phyloP scores from a whole-genome alignment of 2,888 invertebrate species.

The Cheilosia pagana region DNA sequence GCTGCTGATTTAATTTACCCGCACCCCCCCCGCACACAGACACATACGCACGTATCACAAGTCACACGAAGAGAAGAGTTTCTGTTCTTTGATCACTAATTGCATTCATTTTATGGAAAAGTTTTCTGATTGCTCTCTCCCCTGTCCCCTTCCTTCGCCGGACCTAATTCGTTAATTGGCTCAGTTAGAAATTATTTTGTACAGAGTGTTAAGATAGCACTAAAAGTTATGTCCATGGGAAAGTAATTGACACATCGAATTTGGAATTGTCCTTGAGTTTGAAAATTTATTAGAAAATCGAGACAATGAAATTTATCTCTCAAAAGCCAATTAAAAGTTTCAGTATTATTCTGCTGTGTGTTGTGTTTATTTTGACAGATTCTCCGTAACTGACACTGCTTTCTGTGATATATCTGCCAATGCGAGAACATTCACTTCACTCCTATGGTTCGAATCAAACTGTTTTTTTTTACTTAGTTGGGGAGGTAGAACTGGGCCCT shows the following conservation, averaged over 20 bases:
- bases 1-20: conserved; percentile 25
- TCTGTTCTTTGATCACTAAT: conserved; percentile 39
- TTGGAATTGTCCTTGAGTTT: conserved; percentile 8
- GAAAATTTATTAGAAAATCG: conserved; percentile 14
- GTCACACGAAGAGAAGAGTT: conserved; percentile 18
- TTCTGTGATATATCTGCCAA: no score
- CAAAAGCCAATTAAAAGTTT: conserved; percentile 23
- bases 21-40: background rate
- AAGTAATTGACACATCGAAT: conserved; percentile 47
- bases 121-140: conserved; percentile 24
- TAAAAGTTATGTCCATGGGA: conserved; percentile 22
- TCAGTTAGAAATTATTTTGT: conserved; percentile 15
- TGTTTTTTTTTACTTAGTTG: no score
- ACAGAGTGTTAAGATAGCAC: conserved; percentile 22
- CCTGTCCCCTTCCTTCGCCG: no score
- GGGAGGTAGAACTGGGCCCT: no score
- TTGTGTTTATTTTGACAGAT: no score
- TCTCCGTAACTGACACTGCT: no score
- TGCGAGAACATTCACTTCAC: no score
- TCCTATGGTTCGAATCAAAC: no score
- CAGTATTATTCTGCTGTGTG: background rate
- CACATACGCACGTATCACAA: background rate
- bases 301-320: conserved; percentile 9
- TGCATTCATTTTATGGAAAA: conserved; percentile 55
- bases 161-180: conserved; percentile 20